Evolutionary conservation across 2,113 vertebrate genomes (phyloP).

Genomic region (Erythrolamprus reginae): DNA sequence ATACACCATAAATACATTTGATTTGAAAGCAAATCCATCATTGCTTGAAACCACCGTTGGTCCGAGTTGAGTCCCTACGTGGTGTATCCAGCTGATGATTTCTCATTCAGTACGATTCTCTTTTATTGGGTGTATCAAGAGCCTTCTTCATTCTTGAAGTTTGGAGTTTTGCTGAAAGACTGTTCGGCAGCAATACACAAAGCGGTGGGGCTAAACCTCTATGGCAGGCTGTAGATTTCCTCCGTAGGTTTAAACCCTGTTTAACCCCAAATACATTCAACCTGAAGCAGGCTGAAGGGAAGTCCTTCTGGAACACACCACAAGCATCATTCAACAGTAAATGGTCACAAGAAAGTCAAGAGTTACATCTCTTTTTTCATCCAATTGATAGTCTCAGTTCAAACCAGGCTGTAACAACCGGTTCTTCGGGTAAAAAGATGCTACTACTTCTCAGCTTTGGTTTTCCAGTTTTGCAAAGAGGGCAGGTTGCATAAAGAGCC

Average conservation of each 20-base stretch:
- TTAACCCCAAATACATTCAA: not conserved
- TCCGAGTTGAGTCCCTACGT: rapidly evolving
- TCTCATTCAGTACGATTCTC: not conserved
- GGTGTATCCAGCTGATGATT: rapidly evolving
- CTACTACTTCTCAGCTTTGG: not conserved
- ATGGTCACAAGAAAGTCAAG: not conserved
- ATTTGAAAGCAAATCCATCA: not conserved
- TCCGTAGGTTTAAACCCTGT: not conserved
- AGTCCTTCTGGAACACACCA: not conserved
- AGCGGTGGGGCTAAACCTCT: not conserved
- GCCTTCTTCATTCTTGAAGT: not conserved
- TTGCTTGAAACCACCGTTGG: rapidly evolving
- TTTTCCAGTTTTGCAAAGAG: not conserved
- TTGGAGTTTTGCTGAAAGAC: not conserved
- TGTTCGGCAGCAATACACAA: not conserved
- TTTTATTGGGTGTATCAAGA: not conserved
- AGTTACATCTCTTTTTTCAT: not conserved
- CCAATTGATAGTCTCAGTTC: not conserved
- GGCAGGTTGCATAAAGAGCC: too few species aligned
- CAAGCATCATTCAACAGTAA: not conserved
- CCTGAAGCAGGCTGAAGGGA: not conserved
- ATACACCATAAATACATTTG: not conserved
- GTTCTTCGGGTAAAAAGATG: not conserved
- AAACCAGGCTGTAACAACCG: not conserved
- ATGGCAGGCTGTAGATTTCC: not conserved